Percentiles rank a stretch among this genome's conserved stretches.
phyloP scores from a whole-genome alignment of 2,797 vertebrate genomes.

The Taeniopygia guttata region DNA sequence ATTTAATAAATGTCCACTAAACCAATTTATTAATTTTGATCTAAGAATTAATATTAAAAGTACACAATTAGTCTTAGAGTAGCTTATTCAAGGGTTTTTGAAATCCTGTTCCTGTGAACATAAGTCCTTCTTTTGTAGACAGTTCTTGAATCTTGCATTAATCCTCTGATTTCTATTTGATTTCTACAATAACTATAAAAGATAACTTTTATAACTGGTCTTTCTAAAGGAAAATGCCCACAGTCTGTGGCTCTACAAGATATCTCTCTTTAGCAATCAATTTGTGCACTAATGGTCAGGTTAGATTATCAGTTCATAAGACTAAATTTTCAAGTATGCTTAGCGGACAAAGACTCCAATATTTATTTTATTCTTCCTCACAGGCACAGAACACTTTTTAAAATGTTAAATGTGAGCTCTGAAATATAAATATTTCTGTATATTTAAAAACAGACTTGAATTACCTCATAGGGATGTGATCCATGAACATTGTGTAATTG shows the following conservation, averaged over 20 bases:
- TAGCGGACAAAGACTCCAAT: not conserved
- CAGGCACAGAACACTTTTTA: not conserved
- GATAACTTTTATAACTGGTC: not conserved
- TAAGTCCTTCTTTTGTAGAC: not conserved
- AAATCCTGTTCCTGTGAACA: not conserved
- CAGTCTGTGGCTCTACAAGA: not conserved
- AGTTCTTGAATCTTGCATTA: not conserved
- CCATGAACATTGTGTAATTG: constrained; percentile 41
- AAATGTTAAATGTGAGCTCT: constrained; percentile 21
- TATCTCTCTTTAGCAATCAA: not conserved
- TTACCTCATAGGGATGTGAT: constrained; percentile 56
- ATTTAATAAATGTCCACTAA: not conserved
- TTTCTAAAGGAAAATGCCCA: not conserved
- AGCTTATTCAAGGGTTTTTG: not conserved
- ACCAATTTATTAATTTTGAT: not conserved
- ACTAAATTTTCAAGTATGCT: not conserved
- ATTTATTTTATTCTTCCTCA: not conserved
- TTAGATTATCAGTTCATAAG: not conserved
- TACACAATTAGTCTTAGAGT: not conserved
- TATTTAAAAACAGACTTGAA: constrained; percentile 56
- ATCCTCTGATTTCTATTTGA: not conserved
- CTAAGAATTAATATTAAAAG: not conserved
- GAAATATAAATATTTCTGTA: constrained; percentile 40
- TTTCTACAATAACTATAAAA: not conserved
- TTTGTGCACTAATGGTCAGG: not conserved